These are phyloP conservation scores for Temnothorax unifasciatus DNA, from an alignment of 2,888 invertebrate species.

Conservation along the genomic window DNA sequence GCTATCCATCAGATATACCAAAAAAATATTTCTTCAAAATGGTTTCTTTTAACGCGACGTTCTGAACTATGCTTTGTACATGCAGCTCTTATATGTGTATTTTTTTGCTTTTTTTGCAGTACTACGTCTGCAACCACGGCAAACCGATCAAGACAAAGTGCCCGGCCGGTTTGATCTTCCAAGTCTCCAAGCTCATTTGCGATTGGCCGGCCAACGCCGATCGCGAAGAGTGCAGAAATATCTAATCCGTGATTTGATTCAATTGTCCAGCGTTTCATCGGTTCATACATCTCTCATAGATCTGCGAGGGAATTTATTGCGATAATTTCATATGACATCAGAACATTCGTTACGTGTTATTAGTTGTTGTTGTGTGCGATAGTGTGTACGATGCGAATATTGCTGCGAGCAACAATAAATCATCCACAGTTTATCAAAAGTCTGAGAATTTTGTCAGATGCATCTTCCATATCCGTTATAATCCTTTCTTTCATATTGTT, in stretches of 20 bases:
- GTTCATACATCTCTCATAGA: neutral
- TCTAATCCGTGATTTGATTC: neutral
- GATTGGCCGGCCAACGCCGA: constrained; percentile 93
- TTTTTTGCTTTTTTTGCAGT: constrained; percentile 90
- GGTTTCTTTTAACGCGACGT: neutral
- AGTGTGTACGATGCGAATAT: constrained; percentile 10
- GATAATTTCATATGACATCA: constrained; percentile 16
- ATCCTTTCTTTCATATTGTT: neutral
- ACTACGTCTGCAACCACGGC: constrained; percentile 94
- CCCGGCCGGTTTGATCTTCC: constrained; percentile 92
- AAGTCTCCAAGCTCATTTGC: constrained; percentile 90
- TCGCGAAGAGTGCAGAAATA: constrained; percentile 87
- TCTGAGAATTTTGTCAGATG: neutral
- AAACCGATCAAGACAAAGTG: constrained; percentile 92
- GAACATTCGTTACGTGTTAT: constrained; percentile 13
- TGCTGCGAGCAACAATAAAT: constrained; percentile 22
- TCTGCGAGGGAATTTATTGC: neutral
- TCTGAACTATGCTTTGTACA: neutral
- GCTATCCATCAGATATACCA: neutral
- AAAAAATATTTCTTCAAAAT: neutral
- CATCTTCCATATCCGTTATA: neutral
- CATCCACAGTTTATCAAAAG: constrained; percentile 27
- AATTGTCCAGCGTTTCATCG: neutral
- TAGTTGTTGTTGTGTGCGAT: constrained; percentile 12
- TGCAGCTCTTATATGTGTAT: neutral